phyloP scores from a whole-genome alignment of 2,113 vertebrate species.

The Poecilia latipinna region DNA sequence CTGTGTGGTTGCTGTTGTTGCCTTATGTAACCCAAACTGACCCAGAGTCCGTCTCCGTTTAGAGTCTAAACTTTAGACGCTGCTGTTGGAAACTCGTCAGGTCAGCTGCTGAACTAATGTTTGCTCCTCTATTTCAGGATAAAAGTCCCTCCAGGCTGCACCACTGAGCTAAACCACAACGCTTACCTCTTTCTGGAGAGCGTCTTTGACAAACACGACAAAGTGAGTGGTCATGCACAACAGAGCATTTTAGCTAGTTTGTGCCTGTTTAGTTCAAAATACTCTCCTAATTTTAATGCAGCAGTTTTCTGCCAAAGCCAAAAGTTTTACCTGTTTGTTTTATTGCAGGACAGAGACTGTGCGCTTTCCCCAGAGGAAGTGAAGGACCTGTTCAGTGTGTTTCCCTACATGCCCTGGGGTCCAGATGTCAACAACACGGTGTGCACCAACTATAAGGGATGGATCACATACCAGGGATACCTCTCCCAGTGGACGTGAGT shows the following conservation, averaged over 20 bases:
- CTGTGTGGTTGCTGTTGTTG: not conserved
- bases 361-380: conserved; percentile 94
- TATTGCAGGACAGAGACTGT: conserved; percentile 92
- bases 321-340: not conserved
- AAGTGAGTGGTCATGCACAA: conserved; percentile 81
- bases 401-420: conserved; percentile 98
- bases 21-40: not conserved
- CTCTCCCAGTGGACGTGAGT: conserved; percentile 99
- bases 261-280: not conserved
- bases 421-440: conserved; percentile 98
- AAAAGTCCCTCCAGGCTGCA: conserved; percentile 93
- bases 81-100: too few relatives aligned
- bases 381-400: conserved; percentile 97
- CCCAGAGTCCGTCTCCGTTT: not conserved
- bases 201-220: conserved; percentile 98
- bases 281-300: not conserved
- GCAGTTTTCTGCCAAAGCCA: not conserved
- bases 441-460: conserved; percentile 93
- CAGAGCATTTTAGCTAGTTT: not conserved
- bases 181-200: conserved; percentile 98
- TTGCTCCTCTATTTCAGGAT: conserved; percentile 78
- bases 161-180: conserved; percentile 97
- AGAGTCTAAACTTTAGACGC: too few relatives aligned
- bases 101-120: not conserved
- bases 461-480: conserved; percentile 99